Percentiles rank a stretch among this genome's conserved stretches.
phyloP scores from a whole-genome alignment of 2,797 vertebrate genomes.

The Lates japonicus region DNA sequence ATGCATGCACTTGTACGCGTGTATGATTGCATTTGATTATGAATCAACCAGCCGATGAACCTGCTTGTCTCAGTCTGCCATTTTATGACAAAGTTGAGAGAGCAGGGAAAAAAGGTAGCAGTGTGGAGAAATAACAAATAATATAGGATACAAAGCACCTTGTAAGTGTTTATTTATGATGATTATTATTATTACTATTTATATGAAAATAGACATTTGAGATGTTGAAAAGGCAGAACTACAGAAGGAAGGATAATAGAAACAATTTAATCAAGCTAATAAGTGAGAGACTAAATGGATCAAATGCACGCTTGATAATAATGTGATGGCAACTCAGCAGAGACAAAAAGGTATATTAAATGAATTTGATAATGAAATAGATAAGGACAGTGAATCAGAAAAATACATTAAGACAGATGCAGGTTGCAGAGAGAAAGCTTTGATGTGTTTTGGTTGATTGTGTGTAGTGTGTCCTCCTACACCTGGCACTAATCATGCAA shows the following conservation, averaged over 20 bases:
- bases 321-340: background rate
- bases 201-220: background rate
- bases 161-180: background rate
- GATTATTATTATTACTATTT: background rate
- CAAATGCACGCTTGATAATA: background rate
- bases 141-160: background rate
- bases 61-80: slow-evolving; percentile 32
- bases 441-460: slow-evolving; percentile 46
- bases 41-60: slow-evolving; percentile 23
- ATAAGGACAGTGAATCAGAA: slow-evolving; percentile 12
- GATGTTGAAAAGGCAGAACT: background rate
- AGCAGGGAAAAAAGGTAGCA: background rate
- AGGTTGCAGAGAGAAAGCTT: slow-evolving; percentile 25
- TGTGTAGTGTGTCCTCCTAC: slow-evolving; percentile 23
- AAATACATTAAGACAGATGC: background rate
- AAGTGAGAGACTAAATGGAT: background rate
- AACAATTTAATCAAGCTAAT: slow-evolving; percentile 18
- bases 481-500: slow-evolving; percentile 50
- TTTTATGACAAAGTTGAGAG: slow-evolving; percentile 17
- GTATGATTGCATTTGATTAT: slow-evolving; percentile 46
- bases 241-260: background rate
- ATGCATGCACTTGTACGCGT: background rate
- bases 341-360: slow-evolving; percentile 20
- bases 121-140: background rate
- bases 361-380: slow-evolving; percentile 38